Conservation (phyloP, 2,113 vertebrate species). For the Rutilus rutilus region DNA sequence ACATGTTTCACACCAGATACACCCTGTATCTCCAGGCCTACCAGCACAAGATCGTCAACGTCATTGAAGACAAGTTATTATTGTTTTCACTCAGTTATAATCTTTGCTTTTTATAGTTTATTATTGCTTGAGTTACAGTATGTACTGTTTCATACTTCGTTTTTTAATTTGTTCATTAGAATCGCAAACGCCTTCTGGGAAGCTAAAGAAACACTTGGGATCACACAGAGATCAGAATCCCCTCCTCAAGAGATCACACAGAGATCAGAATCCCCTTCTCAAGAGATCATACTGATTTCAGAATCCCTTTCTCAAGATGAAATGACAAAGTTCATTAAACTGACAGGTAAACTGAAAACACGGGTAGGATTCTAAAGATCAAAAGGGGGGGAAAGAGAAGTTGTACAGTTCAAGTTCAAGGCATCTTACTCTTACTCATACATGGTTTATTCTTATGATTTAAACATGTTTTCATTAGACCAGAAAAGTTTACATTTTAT, state of each 20-base stretch:
- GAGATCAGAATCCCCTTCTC: too few species aligned
- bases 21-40: not conserved
- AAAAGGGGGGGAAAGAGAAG: too few species aligned
- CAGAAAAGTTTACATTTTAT: not conserved
- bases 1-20: not conserved
- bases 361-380: not conserved
- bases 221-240: not conserved
- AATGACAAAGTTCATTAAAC: not conserved
- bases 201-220: fast-evolving
- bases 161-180: not conserved
- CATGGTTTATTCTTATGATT: not conserved
- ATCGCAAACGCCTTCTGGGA: not conserved
- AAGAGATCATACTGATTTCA: not conserved
- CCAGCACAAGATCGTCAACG: not conserved
- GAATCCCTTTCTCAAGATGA: too few species aligned
- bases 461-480: not conserved
- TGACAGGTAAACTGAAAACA: not conserved
- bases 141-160: too few species aligned
- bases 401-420: too few species aligned
- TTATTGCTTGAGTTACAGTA: not conserved
- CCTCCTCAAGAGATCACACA: not conserved
- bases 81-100: too few species aligned
- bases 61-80: not conserved
- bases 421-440: too few species aligned
- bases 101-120: not conserved